phyloP scores from a whole-genome alignment of 1,140 invertebrate genomes.

The Lycorma delicatula region DNA sequence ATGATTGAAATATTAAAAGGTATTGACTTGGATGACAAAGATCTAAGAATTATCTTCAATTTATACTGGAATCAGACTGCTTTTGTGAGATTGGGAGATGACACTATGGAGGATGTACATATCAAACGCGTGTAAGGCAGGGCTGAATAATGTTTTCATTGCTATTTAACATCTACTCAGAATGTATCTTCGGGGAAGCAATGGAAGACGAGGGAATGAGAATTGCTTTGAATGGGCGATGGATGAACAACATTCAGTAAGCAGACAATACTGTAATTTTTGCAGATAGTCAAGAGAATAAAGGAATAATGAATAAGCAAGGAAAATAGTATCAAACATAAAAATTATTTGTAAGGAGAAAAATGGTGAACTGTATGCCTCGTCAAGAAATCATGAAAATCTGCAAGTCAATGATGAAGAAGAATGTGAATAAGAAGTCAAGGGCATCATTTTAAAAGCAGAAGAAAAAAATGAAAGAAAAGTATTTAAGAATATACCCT shows the following conservation, averaged over 20 bases:
- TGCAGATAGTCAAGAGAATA: too few species aligned
- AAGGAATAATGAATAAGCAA: too few species aligned
- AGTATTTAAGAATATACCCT: too few species aligned
- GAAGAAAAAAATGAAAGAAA: too few species aligned
- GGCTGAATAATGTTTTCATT: conserved; percentile 32
- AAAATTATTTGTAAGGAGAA: too few species aligned
- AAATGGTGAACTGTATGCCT: too few species aligned
- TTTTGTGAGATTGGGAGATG: conserved; percentile 6
- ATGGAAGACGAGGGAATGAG: conserved; percentile 9
- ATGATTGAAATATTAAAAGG: conserved; percentile 17
- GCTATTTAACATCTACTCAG: conserved; percentile 33
- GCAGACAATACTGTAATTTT: too few species aligned
- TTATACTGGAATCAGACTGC: conserved; percentile 20
- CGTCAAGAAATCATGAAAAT: too few species aligned
- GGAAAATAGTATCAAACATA: too few species aligned
- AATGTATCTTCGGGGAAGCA: conserved; percentile 17
- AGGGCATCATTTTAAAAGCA: too few species aligned
- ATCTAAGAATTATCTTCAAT: conserved; percentile 20
- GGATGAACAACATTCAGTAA: conserved; percentile 3
- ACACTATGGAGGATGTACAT: conserved; percentile 19
- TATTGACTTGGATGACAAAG: conserved; percentile 18
- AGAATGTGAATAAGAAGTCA: too few species aligned
- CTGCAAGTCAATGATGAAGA: too few species aligned
- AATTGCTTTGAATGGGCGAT: conserved; percentile 10
- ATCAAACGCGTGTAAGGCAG: conserved; percentile 28